Conservation (phyloP, 1,140 invertebrate genomes). For the Scaptomyza pallida region DNA sequence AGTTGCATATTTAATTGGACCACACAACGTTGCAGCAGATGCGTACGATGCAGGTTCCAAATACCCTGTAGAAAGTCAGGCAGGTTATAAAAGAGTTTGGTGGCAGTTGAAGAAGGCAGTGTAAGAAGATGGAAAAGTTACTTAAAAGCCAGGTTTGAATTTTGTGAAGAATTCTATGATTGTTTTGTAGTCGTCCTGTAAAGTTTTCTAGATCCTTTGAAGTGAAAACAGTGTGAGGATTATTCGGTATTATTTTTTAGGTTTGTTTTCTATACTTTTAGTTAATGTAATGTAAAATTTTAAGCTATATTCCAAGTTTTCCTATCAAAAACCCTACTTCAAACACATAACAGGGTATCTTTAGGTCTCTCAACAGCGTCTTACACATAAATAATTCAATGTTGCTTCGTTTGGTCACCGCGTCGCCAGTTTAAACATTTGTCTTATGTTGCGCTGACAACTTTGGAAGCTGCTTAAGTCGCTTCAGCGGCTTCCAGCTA, state of each 20-base stretch:
- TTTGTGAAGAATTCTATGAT: no score
- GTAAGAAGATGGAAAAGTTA: neutral
- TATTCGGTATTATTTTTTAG: no score
- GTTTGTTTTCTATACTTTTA: no score
- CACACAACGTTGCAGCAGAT: constrained; percentile 66
- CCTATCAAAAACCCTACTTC: no score
- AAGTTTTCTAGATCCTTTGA: no score
- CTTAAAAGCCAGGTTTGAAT: no score
- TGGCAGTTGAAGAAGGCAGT: no score
- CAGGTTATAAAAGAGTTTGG: no score
- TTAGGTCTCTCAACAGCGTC: neutral
- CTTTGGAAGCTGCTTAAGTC: constrained; percentile 75
- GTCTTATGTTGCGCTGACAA: constrained; percentile 80
- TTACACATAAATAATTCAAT: neutral
- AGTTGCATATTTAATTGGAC: constrained; percentile 82
- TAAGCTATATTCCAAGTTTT: no score
- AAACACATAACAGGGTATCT: constrained; percentile 16
- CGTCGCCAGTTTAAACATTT: constrained; percentile 70
- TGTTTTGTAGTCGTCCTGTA: no score
- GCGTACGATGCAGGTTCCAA: constrained; percentile 4
- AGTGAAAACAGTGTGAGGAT: no score
- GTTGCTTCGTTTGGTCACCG: constrained; percentile 39
- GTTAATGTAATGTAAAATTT: no score
- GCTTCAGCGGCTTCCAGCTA: constrained; percentile 32
- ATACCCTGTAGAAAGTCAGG: constrained; percentile 11